Percentiles rank a stretch among this genome's conserved stretches.
phyloP scores from a whole-genome alignment of 2,888 invertebrate genomes.

The Hymenopus coronatus region DNA sequence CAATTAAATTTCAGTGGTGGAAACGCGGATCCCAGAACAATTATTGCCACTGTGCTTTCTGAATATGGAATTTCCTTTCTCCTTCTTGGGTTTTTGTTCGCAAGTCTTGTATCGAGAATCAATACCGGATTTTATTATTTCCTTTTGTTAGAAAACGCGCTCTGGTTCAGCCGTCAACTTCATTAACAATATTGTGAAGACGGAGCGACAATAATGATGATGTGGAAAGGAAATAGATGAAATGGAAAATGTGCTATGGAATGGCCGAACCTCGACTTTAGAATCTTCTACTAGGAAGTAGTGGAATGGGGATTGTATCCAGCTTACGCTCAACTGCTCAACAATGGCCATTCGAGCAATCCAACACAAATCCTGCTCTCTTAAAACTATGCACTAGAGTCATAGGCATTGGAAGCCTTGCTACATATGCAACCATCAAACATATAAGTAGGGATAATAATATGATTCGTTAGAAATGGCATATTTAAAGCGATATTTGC shows the following conservation, averaged over 20 bases:
- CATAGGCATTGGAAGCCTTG: too few relatives aligned
- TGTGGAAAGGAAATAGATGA: background rate
- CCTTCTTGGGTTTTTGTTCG: background rate
- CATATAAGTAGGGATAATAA: too few relatives aligned
- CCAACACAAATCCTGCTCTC: too few relatives aligned
- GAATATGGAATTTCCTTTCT: background rate
- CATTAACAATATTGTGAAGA: background rate
- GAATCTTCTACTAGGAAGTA: too few relatives aligned
- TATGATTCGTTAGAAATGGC: too few relatives aligned
- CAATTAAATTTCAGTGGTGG: background rate
- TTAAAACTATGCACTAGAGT: too few relatives aligned
- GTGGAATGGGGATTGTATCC: too few relatives aligned
- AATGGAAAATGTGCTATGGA: background rate
- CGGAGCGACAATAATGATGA: background rate
- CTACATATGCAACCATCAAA: too few relatives aligned
- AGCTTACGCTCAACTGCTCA: too few relatives aligned
- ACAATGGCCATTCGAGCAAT: too few relatives aligned
- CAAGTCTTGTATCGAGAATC: background rate
- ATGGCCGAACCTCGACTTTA: background rate
- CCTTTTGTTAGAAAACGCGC: background rate
- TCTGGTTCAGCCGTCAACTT: background rate
- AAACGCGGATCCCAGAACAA: background rate
- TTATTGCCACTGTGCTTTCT: background rate
- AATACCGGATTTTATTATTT: background rate
- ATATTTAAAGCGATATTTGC: too few relatives aligned